Evolutionary conservation across 2,797 vertebrate species (phyloP), one percentile per base, ranked within the genome.

Genomic region (Pipistrellus pipistrellus): DNA sequence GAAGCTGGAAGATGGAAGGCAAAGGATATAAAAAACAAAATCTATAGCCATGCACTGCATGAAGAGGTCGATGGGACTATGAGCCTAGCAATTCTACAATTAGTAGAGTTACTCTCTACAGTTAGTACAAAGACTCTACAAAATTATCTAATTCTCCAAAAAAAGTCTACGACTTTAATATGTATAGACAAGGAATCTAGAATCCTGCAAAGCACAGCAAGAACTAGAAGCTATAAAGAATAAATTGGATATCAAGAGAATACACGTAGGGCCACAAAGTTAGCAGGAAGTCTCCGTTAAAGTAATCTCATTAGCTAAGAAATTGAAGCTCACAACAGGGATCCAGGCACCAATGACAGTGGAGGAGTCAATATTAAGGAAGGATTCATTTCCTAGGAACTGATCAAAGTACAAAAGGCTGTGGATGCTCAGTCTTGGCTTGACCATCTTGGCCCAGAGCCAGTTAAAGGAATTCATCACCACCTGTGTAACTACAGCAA

Each of bases 181-280:
- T 25, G 25, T 14, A 14, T 62, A 57, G 55, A 57, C 13, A 82
- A 94, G 15, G 23, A 85, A 48, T 78, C 35, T 38, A 69, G 62
- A 64, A 69, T 25, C 11, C 25, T 14, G 18, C 53, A 44, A 89
- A 75, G 8, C 23, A 86, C 10, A 89, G 13, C 4, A 69, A 38
- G 27, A 93, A 73, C 12, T 51, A 12, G n/a, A 90, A 87, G 46
- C 53, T 48, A 8, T 41, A 25, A 15, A 6, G 11, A n/a, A n/a
- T 27, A 59, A 51, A 38, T 78, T 44, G 81, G 76, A 94, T 73
- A 17, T 44, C 18, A 35, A 90, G 27, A 73, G 38, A 82, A 11
- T 85, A 48, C 38, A 59, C 30, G 68, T 44, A 32, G 14, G 25
- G 7, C 41, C 27, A 59, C 8, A n/a, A 32, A 57, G 10, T 73